Evolutionary conservation across 1,140 invertebrate genomes (phyloP), one percentile per base, ranked within the genome.

Genomic region (Caenorhabditis remanei): DNA sequence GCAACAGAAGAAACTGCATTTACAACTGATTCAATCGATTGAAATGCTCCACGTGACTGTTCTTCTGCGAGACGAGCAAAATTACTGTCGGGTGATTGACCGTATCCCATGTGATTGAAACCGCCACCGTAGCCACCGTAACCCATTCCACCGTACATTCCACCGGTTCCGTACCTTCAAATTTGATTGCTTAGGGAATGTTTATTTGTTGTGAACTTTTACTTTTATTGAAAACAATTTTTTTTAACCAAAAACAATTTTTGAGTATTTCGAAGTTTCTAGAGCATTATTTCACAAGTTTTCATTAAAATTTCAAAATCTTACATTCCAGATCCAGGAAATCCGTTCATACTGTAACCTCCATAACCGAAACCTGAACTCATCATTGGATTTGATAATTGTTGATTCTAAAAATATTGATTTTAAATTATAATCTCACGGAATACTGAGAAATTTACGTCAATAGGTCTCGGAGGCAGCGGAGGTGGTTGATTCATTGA

Each of bases 21-120:
- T 0, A 99, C 96, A 86, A 99, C 94, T 86, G 96, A 96, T 93
- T 98, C 96, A 90, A 99, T 96, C 19, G 96, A 97, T 90, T 97
- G 95, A 93, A 99, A 99, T 21, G 97, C 96, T 84, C 95, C 95
- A 83, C 96, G 94, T 0, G 96, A 96, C 90, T 95, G 96, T 90
- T 98, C 96, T 87, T 93, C 93, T 89, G 93, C 94, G 90, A 93
- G 91, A 87, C 94, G 93, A 90, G 92, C 93, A 91, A 90, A 88
- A 84, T 89, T 88, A 87, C 92, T 92, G 89, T 92, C 91, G 50
- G 89, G 43, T 32, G 90, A 89, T 40, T 91, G 90, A n/a, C 79
- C 82, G 32, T 90, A 92, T 92, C 40, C 92, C 92, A 65, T 92
- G 13, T 65, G 56, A 43, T 61, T 48, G 58, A 24, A 63, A 2